Evolutionary conservation across 2,888 invertebrate species (phyloP), one percentile per base, ranked within the genome.

Genomic region (Augiades crinisus): DNA sequence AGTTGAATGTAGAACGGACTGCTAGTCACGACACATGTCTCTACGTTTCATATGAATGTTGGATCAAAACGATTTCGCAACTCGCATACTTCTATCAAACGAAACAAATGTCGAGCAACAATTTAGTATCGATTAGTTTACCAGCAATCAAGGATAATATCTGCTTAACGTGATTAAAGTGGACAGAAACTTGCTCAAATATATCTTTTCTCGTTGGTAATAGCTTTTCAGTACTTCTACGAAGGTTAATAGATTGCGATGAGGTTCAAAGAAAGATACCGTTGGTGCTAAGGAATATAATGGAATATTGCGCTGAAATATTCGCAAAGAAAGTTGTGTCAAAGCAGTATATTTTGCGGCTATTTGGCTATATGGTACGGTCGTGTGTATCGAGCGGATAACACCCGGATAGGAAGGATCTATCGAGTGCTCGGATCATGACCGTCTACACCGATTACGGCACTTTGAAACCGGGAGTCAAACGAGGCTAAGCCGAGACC

Each of bases 301-400:
- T 47, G 54, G 47, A 57, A 63, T 72, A 71, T 72, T 69, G 70
- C 64, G 65, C 64, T 65, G 72, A 73, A 68, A 70, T 70, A 73
- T 73, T 67, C 67, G 45, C 62, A 59, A 62, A 65, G 67, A 71
- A 70, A 68, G 68, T 49, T 34, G 43, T 34, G 38, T 64, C 60
- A 58, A 62, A 22, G 43, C 24, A 53, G 55, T 52, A 59, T 65
- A 75, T 69, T 72, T 58, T 67, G 69, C 59, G 64, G 67, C 63
- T 70, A 74, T 75, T 75, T 72, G 70, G 76, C 79, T 76, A 78
- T 78, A 64, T 79, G 80, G 78, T n/a, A n/a, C n/a, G n/a, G n/a
- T n/a, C n/a, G n/a, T 78, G 68, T 62, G 64, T 70, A 65, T 61
- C 59, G 55, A 60, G 62, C 65, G 64, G 72, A 72, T 75, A 74